These are phyloP conservation scores for Drosophila conformis DNA, from an alignment of 2,888 invertebrate species.

Conservation along the genomic window DNA sequence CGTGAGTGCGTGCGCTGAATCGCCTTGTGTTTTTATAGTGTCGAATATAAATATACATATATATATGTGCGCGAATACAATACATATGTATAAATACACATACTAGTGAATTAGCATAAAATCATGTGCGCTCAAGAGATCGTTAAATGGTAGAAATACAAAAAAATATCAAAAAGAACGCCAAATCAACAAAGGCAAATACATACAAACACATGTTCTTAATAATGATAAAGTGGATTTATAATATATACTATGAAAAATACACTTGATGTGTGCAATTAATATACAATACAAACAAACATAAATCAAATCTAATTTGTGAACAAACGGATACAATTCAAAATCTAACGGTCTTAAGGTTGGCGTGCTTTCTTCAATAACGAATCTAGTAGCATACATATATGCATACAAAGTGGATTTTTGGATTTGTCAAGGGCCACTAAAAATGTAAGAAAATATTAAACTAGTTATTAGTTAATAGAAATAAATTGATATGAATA, in stretches of 20 bases:
- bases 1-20: constrained; percentile 48
- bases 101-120: constrained; percentile 22
- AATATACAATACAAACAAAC: constrained; percentile 2
- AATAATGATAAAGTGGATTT: constrained; percentile 38
- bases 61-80: background rate
- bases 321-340: constrained; percentile 31
- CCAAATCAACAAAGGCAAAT: constrained; percentile 19
- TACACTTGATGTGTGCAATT: constrained; percentile 5
- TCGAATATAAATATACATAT: constrained; percentile 18
- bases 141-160: constrained; percentile 25
- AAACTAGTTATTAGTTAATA: background rate
- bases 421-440: constrained; percentile 35
- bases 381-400: constrained; percentile 44
- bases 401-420: constrained; percentile 47
- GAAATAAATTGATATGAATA: no score
- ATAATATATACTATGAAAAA: constrained; percentile 11
- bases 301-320: constrained; percentile 20
- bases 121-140: constrained; percentile 45
- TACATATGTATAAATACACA: background rate
- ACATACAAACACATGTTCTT: constrained; percentile 21
- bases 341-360: constrained; percentile 39
- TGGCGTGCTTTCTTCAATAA: constrained; percentile 6
- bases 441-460: constrained; percentile 36
- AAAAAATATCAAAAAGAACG: constrained; percentile 8
- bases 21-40: constrained; percentile 5